Base-by-base conservation (phyloP, 2,113 vertebrate species). In the Dascyllus trimaculatus region DNA sequence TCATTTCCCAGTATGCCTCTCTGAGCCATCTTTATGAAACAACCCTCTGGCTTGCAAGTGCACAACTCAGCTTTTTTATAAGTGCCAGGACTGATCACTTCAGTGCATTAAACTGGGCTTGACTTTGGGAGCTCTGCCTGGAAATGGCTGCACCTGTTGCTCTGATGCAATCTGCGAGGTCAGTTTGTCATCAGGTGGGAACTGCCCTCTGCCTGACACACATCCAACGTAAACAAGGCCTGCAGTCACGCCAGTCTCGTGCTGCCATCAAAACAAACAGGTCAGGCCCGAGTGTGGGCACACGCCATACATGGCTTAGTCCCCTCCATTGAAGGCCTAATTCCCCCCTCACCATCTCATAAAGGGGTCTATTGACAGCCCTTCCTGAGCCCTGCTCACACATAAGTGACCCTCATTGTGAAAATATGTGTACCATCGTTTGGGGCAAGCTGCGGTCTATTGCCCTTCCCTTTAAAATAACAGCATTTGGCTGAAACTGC, bases 241-340 rank as follows among this genome's bases (percentile, higher is more conserved):
- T 3, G 19, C 51, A 65, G 84, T 91, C 88, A 91, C 86, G 29
- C 83, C 76, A 67, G 88, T 89, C 90, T 78, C 84, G 67, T 86
- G 88, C 90, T 75, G 79, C 82, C 84, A 90, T 91, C 91, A 93
- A 94, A 94, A 94, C 93, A 95, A 93, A 92, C 90, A 75, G 88
- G 64, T 64, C 81, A 15, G 64, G 77, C 72, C 73, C 18, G 72
- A 83, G 77, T 48, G 65, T 74, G 87, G 82, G 58, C 84, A 58
- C 85, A 69, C 21, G 81, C 62, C 89, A 88, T 90, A 75, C 70
- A 80, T 68, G 90, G 93, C 90, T 93, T 91, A 94, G 89, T 88
- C 84, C 78, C 77, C 77, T 62, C 88, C 89, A 93, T 94, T 94
- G 89, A 94, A 49, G 54, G 66, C 62, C 86, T 95, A 95, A 95